These are phyloP conservation scores for Luehdorfia chinensis DNA, from an alignment of 1,140 invertebrate species.

Conservation along the genomic window DNA sequence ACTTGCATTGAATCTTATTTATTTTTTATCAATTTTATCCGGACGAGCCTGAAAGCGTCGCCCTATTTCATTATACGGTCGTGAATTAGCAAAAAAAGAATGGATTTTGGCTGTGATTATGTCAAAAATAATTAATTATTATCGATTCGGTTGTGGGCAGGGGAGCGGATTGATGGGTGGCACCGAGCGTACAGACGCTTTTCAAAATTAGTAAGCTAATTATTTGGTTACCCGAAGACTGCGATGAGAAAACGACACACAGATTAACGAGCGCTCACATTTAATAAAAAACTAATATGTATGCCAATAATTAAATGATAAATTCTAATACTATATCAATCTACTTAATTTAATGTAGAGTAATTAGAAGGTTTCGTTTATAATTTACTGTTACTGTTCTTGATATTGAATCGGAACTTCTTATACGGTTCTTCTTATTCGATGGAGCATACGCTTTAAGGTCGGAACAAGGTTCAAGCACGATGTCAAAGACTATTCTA, in stretches of 20 bases:
- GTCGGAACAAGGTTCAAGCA: no score
- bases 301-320: no score
- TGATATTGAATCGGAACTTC: no score
- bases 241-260: conserved; percentile 39
- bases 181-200: conserved; percentile 49
- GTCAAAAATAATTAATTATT: conserved; percentile 80
- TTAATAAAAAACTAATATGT: conserved; percentile 13
- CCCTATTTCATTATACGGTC: conserved; percentile 70
- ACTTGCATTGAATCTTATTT: conserved; percentile 65
- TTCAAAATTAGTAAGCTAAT: conserved; percentile 75
- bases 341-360: no score
- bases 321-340: no score
- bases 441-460: no score
- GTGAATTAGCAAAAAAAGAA: conserved; percentile 79
- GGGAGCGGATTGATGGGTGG: conserved; percentile 66
- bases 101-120: conserved; percentile 78
- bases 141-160: conserved; percentile 68
- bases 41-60: conserved; percentile 60
- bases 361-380: no score
- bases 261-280: conserved; percentile 49
- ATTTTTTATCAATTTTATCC: conserved; percentile 75
- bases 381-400: no score
- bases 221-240: conserved; percentile 46
- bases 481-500: no score
- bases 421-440: no score